These are phyloP conservation scores for Aproaerema taeniolella DNA, from an alignment of 2,888 invertebrate species.

Conservation along the genomic window DNA sequence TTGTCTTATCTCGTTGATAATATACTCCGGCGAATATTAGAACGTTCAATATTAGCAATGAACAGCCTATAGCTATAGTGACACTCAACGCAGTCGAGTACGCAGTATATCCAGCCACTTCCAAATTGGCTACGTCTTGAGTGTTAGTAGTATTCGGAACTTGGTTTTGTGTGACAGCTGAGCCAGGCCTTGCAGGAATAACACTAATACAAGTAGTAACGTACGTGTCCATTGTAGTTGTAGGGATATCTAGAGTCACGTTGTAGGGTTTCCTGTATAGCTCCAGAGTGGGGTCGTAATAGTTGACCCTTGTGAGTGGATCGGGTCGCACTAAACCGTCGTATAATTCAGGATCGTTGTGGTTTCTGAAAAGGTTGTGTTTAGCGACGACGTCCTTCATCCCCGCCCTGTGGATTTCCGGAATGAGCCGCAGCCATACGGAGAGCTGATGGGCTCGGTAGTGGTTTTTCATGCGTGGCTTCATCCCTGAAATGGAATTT, in stretches of 20 bases:
- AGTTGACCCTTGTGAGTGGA: conserved; percentile 82
- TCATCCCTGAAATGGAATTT: conserved; percentile 84
- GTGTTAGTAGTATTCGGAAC: conserved; percentile 80
- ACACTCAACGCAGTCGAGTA: conserved; percentile 87
- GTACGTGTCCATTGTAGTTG: conserved; percentile 79
- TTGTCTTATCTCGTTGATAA: conserved; percentile 87
- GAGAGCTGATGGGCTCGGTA: conserved; percentile 97
- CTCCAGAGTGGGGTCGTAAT: conserved; percentile 79
- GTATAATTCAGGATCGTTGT: conserved; percentile 92
- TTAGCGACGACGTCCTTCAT: conserved; percentile 93
- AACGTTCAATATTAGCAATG: conserved; percentile 87
- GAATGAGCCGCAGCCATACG: conserved; percentile 95
- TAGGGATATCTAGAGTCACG: conserved; percentile 68
- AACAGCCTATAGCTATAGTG: conserved; percentile 89
- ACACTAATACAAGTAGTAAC: conserved; percentile 84
- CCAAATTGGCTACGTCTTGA: conserved; percentile 87
- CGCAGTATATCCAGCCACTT: conserved; percentile 86
- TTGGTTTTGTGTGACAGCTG: conserved; percentile 60
- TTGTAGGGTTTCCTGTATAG: conserved; percentile 80
- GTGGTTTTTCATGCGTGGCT: conserved; percentile 95
- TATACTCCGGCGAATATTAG: conserved; percentile 91
- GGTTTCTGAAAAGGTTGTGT: conserved; percentile 94
- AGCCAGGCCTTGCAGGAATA: conserved; percentile 81
- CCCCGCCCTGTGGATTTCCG: conserved; percentile 91
- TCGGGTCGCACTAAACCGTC: conserved; percentile 93